Base-by-base conservation (phyloP, 2,888 invertebrate species). In the Xestia xanthographa region DNA sequence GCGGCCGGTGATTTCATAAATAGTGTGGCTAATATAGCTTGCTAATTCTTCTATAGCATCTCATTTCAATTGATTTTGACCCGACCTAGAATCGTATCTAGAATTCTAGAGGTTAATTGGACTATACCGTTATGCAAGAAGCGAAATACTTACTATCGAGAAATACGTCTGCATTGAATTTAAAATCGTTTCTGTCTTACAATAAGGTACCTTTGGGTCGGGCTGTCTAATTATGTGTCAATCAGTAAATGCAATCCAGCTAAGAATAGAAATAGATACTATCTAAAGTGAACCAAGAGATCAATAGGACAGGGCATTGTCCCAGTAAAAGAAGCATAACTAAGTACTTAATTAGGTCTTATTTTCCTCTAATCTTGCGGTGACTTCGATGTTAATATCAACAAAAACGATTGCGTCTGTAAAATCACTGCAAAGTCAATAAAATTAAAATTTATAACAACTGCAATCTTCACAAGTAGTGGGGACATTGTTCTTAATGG, bases 391-490 rank as follows among this genome's bases (percentile, higher is more conserved):
- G 22, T 45, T 60, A 8, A 62, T 62, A 20, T 26, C 5, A 65
- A 74, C 3, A 67, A 77, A 80, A 53, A 53, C 26, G 12, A 58
- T 29, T 29, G 38, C 22, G n/a, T 38, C 68, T 45, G 53, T 68
- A 26, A 56, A 63, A 82, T 48, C 60, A 72, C 45, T 50, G 34
- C 45, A 68, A 50, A 29, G 43, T 71, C 82, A 67, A 68, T 72
- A 66, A 53, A 67, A 50, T 58, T 45, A 48, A 56, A 58, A 50
- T 79, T 67, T 63, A 71, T 80, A 53, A 66, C 50, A 58, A 74
- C 56, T 60, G 68, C 72, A 83, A 66, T 48, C 34, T 63, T 43
- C 78, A 60, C 60, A 56, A 70, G 63, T 68, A 48, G 67, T 66
- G 26, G 41, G n/a, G 14, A 62, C 53, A 34, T n/a, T n/a, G 50